A percentile compares a stretch with the other conserved stretches of the same genome.
These are phyloP conservation scores for Ceriagrion tenellum DNA, from an alignment of 2,888 invertebrate species.

Conservation along the genomic window DNA sequence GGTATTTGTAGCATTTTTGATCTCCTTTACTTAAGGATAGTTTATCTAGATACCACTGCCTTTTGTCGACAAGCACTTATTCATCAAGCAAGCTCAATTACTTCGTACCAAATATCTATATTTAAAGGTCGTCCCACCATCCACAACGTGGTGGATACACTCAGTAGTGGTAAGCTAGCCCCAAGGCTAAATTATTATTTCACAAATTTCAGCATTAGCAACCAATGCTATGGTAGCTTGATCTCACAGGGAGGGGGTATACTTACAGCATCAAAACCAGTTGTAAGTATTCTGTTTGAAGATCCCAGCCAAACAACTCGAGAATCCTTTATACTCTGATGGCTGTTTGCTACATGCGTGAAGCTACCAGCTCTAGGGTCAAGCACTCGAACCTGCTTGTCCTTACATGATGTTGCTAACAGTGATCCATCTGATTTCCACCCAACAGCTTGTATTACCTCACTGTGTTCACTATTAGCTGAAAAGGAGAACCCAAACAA, in stretches of 20 bases:
- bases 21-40: too few species aligned
- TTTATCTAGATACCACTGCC: too few species aligned
- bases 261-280: conserved; percentile 90
- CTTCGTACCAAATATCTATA: too few species aligned
- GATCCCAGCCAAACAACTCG: conserved; percentile 95
- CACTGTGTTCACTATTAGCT: conserved; percentile 87
- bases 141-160: too few species aligned
- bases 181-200: too few species aligned
- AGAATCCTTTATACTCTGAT: conserved; percentile 95
- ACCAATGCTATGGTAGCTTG: background rate
- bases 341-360: conserved; percentile 82
- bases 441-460: conserved; percentile 92
- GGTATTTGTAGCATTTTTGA: too few species aligned
- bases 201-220: too few species aligned
- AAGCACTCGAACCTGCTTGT: conserved; percentile 91
- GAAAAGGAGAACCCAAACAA: conserved; percentile 70
- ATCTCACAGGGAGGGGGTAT: conserved; percentile 50
- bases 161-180: too few species aligned
- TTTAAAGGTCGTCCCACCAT: too few species aligned
- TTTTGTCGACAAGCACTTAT: too few species aligned
- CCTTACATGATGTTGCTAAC: conserved; percentile 93
- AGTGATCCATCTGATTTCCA: conserved; percentile 94
- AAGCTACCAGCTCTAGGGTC: conserved; percentile 85
- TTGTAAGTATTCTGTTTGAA: conserved; percentile 89
- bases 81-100: too few species aligned